Conservation (phyloP, 2,113 vertebrate genomes). For the Rynchops niger region DNA sequence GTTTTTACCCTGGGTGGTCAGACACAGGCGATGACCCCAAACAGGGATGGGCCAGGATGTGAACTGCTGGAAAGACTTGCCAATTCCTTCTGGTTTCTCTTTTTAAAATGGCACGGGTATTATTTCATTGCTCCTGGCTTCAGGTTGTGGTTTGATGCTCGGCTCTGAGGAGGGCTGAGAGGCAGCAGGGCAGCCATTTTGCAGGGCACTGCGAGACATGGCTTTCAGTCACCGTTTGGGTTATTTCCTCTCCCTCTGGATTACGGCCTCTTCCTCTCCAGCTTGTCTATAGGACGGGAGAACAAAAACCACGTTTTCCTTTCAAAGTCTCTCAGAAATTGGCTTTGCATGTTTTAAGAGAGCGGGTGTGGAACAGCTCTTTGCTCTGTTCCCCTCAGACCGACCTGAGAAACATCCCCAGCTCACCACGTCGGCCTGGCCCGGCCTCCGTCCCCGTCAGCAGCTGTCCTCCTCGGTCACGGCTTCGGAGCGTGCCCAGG, state of each 20-base stretch:
- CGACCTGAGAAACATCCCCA: neutral
- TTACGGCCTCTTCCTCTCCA: neutral
- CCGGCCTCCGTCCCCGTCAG: neutral
- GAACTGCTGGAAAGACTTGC: neutral
- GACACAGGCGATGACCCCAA: neutral
- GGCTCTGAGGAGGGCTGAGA: neutral
- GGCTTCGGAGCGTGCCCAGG: neutral
- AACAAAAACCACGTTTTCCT: neutral
- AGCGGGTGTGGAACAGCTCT: neutral
- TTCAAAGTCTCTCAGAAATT: neutral
- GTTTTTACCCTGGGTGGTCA: neutral
- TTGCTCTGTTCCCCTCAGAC: accelerated
- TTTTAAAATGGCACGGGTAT: neutral
- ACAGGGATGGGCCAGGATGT: neutral
- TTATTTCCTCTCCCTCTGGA: neutral
- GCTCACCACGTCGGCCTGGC: accelerated
- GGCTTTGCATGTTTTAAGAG: neutral
- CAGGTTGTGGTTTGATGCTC: neutral
- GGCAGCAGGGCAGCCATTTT: neutral
- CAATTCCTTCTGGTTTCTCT: neutral
- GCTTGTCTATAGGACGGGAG: neutral
- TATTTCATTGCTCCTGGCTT: neutral
- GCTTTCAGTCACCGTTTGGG: accelerated
- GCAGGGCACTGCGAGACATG: accelerated
- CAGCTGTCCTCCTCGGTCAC: neutral